Base-by-base conservation (phyloP, 2,888 invertebrate genomes). In the Erynnis tages region DNA sequence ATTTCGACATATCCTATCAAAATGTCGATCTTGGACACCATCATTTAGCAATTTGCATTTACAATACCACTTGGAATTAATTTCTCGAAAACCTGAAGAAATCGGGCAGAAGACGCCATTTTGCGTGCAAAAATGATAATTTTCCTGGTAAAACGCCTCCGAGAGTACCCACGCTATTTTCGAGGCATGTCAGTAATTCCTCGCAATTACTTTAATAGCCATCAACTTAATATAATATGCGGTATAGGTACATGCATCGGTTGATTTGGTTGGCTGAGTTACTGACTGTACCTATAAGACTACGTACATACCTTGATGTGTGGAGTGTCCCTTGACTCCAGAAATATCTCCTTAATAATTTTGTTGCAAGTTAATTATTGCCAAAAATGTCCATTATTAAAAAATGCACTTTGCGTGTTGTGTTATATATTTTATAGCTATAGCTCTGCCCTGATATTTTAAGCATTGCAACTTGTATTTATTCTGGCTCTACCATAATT, bases 131-230 rank as follows among this genome's bases (percentile, higher is more conserved):
- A 67, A 76, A 78, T 77, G 66, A 73, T 78, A 78, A 80, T 79
- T 77, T 79, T 73, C 69, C 69, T 60, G 47, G 68, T 71, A 68
- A 46, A 78, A 73, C 71, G 66, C 65, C 65, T 62, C 57, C 60
- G 57, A 61, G 46, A 35, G 63, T 72, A 74, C 52, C 52, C 44
- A 30, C 44, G 52, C 44, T 46, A 53, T 53, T 76, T 77, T 72
- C 69, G 68, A 67, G 60, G 62, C 71, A 69, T 72, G 67, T 65
- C 60, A 60, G 59, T 67, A 72, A 69, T 69, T 63, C 66, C 59
- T 64, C 59, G 73, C 70, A 84, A 84, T 84, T 84, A 84, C 67
- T 77, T 76, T 81, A 80, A 83, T 80, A 72, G 66, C 69, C 67
- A 71, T 75, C 73, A 69, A 71, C 72, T 66, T 53, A 69, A 58